Conservation (phyloP, 1,140 invertebrate species). For the Homalodisca vitripennis region DNA sequence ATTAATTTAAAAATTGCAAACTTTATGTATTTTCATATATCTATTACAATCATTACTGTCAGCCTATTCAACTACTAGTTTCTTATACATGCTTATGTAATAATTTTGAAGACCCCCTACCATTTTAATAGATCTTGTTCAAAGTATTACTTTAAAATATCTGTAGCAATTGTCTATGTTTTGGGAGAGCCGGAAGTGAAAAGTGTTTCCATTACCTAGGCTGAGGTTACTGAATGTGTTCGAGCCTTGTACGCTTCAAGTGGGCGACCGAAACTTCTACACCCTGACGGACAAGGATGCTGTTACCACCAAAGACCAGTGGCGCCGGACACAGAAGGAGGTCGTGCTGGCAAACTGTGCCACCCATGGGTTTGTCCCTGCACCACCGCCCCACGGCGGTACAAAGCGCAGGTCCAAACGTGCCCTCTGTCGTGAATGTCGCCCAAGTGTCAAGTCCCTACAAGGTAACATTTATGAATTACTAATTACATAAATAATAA, state of each 20-base stretch:
- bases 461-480: too few species aligned
- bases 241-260: slow-evolving; percentile 82
- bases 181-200: background rate
- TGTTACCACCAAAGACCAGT: slow-evolving; percentile 57
- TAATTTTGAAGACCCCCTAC: too few species aligned
- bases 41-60: too few species aligned
- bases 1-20: too few species aligned
- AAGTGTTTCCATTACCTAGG: slow-evolving; percentile 42
- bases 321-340: slow-evolving; percentile 46
- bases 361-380: background rate
- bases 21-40: too few species aligned
- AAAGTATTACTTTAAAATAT: background rate
- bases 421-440: background rate
- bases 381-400: background rate
- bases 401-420: background rate
- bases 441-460: background rate
- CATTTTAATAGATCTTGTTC: too few species aligned
- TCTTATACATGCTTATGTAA: too few species aligned
- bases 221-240: slow-evolving; percentile 81
- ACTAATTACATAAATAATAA: too few species aligned
- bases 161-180: background rate
- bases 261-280: slow-evolving; percentile 79
- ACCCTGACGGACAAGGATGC: slow-evolving; percentile 58
- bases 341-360: slow-evolving; percentile 28
- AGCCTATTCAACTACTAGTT: too few species aligned